Percentiles rank a stretch among this genome's conserved stretches.
These are phyloP conservation scores for Ascaphus truei DNA, from an alignment of 2,113 vertebrate species.

Conservation along the genomic window DNA sequence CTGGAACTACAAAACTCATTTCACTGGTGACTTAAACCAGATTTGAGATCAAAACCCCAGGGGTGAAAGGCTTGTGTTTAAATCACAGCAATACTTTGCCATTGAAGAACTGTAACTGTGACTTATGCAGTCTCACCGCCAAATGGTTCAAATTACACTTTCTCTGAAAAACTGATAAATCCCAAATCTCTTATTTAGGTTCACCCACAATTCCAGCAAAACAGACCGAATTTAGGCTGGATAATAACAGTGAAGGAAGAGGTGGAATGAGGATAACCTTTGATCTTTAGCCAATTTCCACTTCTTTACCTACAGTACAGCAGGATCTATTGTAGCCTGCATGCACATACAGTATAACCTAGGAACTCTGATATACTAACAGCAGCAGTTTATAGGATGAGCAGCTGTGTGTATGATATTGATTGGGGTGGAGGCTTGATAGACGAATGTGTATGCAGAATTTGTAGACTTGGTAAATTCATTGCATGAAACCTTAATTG, in stretches of 20 bases:
- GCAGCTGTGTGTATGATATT: not conserved
- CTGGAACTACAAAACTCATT: not conserved
- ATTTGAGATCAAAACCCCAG: conserved; percentile 22
- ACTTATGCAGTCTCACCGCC: conserved; percentile 34
- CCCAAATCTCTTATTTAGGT: conserved; percentile 49
- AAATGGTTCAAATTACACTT: conserved; percentile 43
- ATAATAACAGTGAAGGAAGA: conserved; percentile 61
- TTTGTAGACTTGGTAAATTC: no score
- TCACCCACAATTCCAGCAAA: conserved; percentile 32
- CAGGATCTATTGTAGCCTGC: conserved; percentile 57
- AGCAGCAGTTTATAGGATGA: conserved; percentile 24
- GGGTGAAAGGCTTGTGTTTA: conserved; percentile 36
- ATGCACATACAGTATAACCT: conserved; percentile 45
- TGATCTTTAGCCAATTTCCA: conserved; percentile 66
- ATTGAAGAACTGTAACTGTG: conserved; percentile 23
- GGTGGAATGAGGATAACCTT: conserved; percentile 59
- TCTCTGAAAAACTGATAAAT: conserved; percentile 46
- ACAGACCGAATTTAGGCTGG: conserved; percentile 57
- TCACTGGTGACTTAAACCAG: conserved; percentile 19
- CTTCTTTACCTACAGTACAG: conserved; percentile 56
- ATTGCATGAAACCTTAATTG: no score
- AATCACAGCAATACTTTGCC: conserved; percentile 19
- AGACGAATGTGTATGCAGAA: no score
- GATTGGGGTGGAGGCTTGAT: not conserved
- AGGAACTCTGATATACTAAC: conserved; percentile 34